Evolutionary conservation across 2,888 invertebrate genomes (phyloP), one percentile per base, ranked within the genome.

Genomic region (Drosophila mettleri): DNA sequence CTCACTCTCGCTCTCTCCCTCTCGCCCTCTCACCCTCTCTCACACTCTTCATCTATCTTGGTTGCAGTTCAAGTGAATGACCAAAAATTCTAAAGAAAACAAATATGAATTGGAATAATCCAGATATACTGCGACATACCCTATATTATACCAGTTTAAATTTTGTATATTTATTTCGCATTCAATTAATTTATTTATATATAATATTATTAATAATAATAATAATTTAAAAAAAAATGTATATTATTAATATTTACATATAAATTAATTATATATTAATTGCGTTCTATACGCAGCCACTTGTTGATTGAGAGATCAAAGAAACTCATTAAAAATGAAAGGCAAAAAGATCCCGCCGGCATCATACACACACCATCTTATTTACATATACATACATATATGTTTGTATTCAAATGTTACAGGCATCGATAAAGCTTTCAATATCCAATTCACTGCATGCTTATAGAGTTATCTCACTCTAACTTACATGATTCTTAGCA

Each of bases 51-150:
- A n/a, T n/a, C n/a, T n/a, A 48, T 33, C 24, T 38, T 18, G 14
- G 43, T 51, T 29, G 41, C 45, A 48, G 45, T 16, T 22, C 24
- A 31, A 33, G 59, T 36, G 38, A 59, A 41, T 59, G 73, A 39
- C 73, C 77, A 55, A 73, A 58, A 71, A 70, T 24, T 38, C 33
- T 16, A 48, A 14, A 3, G 9, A 14, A 9, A 10, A 20, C 43
- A 24, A 43, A 43, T 24, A 24, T 4, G 2, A 24, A 6, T 1
- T 10, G 2, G 10, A 6, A 16, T 29, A 16, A 18, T 1, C 2
- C 38, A n/a, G 22, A 43, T 9, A 18, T 41, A 62, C 54, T n/a
- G 2, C 1, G 1, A n/a, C 4, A 48, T 52, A 34, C 51, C 16
- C 49, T 67, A 16, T 5, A 0, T 9, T n/a, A 3, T 0, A 20